Percentiles rank a stretch among this genome's conserved stretches.
These are phyloP conservation scores for Notodonta dromedarius DNA, from an alignment of 2,888 invertebrate species.

Conservation along the genomic window DNA sequence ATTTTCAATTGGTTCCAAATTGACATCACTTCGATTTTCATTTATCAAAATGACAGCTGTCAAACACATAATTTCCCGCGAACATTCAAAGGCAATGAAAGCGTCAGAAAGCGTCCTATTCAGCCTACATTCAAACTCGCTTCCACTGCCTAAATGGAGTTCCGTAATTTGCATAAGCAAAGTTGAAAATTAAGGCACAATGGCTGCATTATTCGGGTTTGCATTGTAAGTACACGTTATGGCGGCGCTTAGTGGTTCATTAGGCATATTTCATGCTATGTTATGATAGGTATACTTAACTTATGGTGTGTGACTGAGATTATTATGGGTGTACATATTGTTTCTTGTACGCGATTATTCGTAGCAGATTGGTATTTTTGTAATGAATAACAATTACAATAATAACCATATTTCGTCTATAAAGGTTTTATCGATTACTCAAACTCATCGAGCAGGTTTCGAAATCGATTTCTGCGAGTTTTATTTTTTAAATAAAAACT, in stretches of 20 bases:
- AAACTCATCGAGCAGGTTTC: too few relatives aligned
- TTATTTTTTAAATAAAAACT: too few relatives aligned
- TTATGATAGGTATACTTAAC: conserved; percentile 19
- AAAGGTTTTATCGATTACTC: too few relatives aligned
- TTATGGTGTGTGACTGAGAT: conserved; percentile 16
- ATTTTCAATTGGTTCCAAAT: too few relatives aligned
- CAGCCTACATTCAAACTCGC: conserved; percentile 20
- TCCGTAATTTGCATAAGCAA: conserved; percentile 57
- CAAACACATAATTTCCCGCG: conserved; percentile 22
- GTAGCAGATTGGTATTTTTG: too few relatives aligned
- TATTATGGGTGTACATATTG: conserved; percentile 19
- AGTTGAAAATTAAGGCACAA: conserved; percentile 59
- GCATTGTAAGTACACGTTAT: conserved; percentile 40
- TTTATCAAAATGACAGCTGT: conserved; percentile 30
- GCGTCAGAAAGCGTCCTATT: conserved; percentile 15
- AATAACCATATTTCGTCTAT: too few relatives aligned
- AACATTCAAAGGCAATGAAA: conserved; percentile 12
- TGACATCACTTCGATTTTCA: too few relatives aligned
- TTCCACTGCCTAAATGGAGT: conserved; percentile 22
- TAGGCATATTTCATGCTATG: conserved; percentile 31
- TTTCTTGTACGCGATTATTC: conserved; percentile 20
- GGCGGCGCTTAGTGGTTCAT: conserved; percentile 31
- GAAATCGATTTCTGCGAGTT: too few relatives aligned
- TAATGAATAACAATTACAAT: too few relatives aligned
- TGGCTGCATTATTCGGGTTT: conserved; percentile 43